Conservation (phyloP, 2,797 vertebrate species). For the Myiotriccus ornatus region DNA sequence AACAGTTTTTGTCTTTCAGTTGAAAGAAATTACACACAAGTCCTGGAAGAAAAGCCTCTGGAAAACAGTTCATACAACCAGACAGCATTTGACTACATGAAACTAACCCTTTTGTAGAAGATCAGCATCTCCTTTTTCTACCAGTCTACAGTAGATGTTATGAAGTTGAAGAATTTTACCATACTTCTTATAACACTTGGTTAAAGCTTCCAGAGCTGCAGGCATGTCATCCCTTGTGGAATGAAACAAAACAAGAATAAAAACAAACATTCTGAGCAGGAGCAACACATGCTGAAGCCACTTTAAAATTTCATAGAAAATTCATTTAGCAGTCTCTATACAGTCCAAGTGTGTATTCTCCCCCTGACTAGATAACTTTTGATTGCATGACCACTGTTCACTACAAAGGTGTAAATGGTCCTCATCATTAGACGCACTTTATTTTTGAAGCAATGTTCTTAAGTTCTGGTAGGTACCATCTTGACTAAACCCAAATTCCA, state of each 20-base stretch:
- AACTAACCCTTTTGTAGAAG: conserved; percentile 88
- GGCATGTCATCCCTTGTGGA: conserved; percentile 80
- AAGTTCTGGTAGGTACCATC: background rate
- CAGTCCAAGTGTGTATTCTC: background rate
- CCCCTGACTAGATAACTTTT: background rate
- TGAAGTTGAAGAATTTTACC: conserved; percentile 81
- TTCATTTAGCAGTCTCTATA: background rate
- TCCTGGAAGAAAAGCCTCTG: background rate
- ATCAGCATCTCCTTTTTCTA: conserved; percentile 88
- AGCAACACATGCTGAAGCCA: background rate
- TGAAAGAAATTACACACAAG: background rate
- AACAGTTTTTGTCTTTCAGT: background rate
- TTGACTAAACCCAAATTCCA: background rate
- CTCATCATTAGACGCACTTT: background rate
- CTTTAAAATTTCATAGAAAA: background rate
- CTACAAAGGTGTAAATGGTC: background rate
- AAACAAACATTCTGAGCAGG: background rate
- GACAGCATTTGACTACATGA: background rate
- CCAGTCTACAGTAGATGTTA: conserved; percentile 82
- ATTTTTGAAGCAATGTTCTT: background rate
- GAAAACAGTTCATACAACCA: background rate
- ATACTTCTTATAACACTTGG: conserved; percentile 82
- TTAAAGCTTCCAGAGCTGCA: conserved; percentile 79
- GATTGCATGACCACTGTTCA: background rate
- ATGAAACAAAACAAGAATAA: conserved; percentile 47